Percentiles rank a stretch among this genome's conserved stretches.
phyloP scores from a whole-genome alignment of 53 echinoderm and acorn worm species.

The Arbacia lixula region DNA sequence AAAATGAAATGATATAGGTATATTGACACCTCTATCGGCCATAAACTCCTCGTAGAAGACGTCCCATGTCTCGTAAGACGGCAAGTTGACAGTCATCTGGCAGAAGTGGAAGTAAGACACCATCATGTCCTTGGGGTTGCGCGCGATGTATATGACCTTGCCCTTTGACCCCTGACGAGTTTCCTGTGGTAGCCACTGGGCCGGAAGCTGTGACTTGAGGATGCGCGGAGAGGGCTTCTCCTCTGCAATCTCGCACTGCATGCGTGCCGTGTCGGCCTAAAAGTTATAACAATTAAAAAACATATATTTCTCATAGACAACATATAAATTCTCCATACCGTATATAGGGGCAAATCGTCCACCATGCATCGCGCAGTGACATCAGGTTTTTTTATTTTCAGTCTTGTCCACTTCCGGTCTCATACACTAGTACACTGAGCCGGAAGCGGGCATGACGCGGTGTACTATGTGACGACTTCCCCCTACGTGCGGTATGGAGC shows the following conservation, averaged over 20 bases:
- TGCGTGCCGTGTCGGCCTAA: slow-evolving; percentile 22
- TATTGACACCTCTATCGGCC: slow-evolving; percentile 63
- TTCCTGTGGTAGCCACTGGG: slow-evolving; percentile 1
- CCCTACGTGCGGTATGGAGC: no score
- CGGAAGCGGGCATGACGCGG: no score
- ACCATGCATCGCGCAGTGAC: no score
- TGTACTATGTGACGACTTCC: no score
- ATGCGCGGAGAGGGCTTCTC: slow-evolving; percentile 26
- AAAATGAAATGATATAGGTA: no score
- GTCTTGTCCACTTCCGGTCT: no score
- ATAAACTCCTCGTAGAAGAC: slow-evolving; percentile 55
- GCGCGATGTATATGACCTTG: slow-evolving; percentile 70
- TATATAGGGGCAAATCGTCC: no score
- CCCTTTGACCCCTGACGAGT: slow-evolving; percentile 1
- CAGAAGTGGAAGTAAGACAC: slow-evolving; percentile 67
- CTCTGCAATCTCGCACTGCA: slow-evolving; percentile 19
- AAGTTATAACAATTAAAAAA: no score
- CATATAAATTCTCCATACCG: no score
- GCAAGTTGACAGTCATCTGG: slow-evolving; percentile 43
- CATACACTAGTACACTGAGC: no score
- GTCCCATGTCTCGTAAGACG: slow-evolving; percentile 52
- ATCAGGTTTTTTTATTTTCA: no score
- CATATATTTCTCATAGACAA: no score
- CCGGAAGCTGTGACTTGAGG: slow-evolving; percentile 34
- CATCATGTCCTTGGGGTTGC: slow-evolving; percentile 70